Evolutionary conservation across 1,140 invertebrate species (phyloP).

Genomic region (Scaptomyza hsui): DNA sequence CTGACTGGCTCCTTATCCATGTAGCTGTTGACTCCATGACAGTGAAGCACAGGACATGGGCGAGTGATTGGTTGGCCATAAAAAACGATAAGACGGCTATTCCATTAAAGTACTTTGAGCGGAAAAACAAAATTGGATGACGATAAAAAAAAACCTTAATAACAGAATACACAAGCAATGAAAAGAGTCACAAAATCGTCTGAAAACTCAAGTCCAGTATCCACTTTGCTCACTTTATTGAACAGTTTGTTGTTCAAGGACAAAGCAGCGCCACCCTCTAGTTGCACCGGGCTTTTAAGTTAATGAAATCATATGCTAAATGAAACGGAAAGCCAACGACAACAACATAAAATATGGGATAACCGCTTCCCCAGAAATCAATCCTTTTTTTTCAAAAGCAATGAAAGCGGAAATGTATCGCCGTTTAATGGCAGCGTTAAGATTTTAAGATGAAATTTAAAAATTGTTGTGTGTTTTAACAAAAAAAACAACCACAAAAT

Average conservation of each 20-base stretch:
- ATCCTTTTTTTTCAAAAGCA: constrained; percentile 22
- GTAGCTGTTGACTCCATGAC: background rate
- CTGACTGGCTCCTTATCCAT: background rate
- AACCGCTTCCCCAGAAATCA: constrained; percentile 10
- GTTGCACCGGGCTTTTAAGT: constrained; percentile 67
- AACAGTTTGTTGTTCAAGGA: constrained; percentile 24
- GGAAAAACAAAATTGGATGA: constrained; percentile 83
- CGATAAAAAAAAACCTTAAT: no score
- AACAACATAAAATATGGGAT: constrained; percentile 39
- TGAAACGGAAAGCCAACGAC: constrained; percentile 76
- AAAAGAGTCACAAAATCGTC: constrained; percentile 43
- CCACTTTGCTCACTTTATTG: constrained; percentile 49
- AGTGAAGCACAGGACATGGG: constrained; percentile 38
- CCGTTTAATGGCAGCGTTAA: constrained; percentile 62
- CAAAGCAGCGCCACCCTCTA: constrained; percentile 25
- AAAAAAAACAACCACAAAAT: constrained; percentile 45
- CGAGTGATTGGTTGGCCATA: constrained; percentile 66
- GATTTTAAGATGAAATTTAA: constrained; percentile 64
- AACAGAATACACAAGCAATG: constrained; percentile 15
- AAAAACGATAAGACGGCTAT: constrained; percentile 76
- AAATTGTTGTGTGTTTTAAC: constrained; percentile 25
- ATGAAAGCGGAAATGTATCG: constrained; percentile 78
- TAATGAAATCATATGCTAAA: constrained; percentile 84
- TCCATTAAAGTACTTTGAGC: constrained; percentile 84
- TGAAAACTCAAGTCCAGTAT: constrained; percentile 18